These are phyloP conservation scores for Orthonychiurus folsomi DNA, from an alignment of 2,888 invertebrate genomes.

Conservation along the genomic window DNA sequence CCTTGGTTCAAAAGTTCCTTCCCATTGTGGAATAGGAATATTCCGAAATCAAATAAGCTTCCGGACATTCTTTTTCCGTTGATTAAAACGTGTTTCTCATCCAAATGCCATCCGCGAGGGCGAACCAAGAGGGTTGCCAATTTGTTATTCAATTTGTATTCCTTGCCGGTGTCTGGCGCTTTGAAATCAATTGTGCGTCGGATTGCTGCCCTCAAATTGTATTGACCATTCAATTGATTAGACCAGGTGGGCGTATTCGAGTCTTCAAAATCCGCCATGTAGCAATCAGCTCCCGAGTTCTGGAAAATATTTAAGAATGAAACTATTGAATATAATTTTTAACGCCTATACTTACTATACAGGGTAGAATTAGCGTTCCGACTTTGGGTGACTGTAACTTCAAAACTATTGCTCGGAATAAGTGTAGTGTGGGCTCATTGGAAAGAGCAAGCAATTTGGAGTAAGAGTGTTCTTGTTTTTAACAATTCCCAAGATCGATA, in stretches of 20 bases:
- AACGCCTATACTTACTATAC: too few relatives aligned
- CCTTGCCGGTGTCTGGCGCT: constrained; percentile 24
- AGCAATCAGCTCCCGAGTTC: constrained; percentile 31
- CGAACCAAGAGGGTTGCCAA: constrained; percentile 27
- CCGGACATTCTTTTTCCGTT: constrained; percentile 25
- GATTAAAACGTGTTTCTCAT: constrained; percentile 25
- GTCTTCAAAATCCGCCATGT: constrained; percentile 35
- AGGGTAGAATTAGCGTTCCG: too few relatives aligned
- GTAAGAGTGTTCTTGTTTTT: too few relatives aligned
- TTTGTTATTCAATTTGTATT: constrained; percentile 26
- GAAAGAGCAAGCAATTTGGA: too few relatives aligned
- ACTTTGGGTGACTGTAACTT: too few relatives aligned
- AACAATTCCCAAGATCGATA: too few relatives aligned
- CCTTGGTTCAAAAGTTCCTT: constrained; percentile 21
- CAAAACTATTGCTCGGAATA: too few relatives aligned
- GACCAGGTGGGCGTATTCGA: constrained; percentile 29
- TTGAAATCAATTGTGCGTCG: constrained; percentile 25
- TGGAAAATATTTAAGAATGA: too few relatives aligned
- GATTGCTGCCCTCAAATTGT: constrained; percentile 27
- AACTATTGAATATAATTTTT: too few relatives aligned
- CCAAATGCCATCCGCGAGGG: constrained; percentile 33
- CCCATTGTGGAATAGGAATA: constrained; percentile 30
- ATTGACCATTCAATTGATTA: constrained; percentile 28
- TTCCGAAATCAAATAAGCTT: constrained; percentile 28
- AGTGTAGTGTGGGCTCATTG: too few relatives aligned